Base-by-base conservation (phyloP, 2,797 vertebrate genomes). In the Erpetoichthys calabaricus region DNA sequence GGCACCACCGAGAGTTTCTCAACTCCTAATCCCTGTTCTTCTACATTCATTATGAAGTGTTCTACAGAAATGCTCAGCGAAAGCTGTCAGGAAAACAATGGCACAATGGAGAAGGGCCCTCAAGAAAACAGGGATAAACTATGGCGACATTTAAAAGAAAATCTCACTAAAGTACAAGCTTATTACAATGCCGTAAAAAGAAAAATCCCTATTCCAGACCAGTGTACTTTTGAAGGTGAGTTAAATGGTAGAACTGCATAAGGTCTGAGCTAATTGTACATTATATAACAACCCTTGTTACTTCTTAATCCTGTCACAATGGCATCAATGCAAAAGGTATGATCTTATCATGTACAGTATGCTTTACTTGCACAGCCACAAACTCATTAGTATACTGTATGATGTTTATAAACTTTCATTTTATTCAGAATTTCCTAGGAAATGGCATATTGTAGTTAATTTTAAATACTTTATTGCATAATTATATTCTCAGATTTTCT, bases 141-240 rank as follows among this genome's bases (percentile, higher is more conserved):
- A 56, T 88, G 87, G 67, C 57, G 86, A 68, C 83, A 96, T 70
- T 68, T 98, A 58, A 90, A 82, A 78, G 82, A 91, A 65, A 92
- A 92, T 68, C 79, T 94, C 74, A 78, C 79, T 63, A 70, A 68
- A 60, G 87, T 99, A 65, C 87, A 81, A 64, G 78, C 79, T 1
- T 96, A 88, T 44, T 89, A 86, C 56, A 4, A 60, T 42, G 88
- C 89, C 68, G 81, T 90, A 63, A 63, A 79, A 51, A 88, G 76
- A 74, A 89, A 75, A 73, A 89, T 97, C 64, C 92, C 94, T 6
- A 52, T 86, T 47, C 94, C 94, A 0, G 86, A 97, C 6, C 88
- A 91, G 55, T 97, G 92, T 65, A 66, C 84, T 55, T 86, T 97
- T 51, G 91, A 98, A 91, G 92, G 94, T 97, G 82, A 81, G 79